Evolutionary conservation across 2,797 vertebrate genomes (phyloP), one percentile per base, ranked within the genome.

Genomic region (Leuciscus waleckii): DNA sequence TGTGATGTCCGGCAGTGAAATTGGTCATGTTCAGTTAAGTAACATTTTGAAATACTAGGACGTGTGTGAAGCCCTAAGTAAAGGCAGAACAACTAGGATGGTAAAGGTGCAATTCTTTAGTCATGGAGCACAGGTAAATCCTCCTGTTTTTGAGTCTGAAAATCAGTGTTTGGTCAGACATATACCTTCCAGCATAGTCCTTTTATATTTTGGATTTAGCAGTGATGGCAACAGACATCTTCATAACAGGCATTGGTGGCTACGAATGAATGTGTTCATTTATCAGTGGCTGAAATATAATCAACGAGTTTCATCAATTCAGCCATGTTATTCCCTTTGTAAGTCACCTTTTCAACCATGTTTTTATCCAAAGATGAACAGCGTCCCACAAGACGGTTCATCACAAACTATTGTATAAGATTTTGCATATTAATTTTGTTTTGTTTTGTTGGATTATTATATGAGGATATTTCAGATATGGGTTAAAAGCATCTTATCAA

Each of bases 211-310:
- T 43, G 26, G 7, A 37, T 80, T 80, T 68, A 14, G 63, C 54
- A 46, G 7, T 63, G 54, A 73, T 23, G 1, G 21, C 21, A 56
- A 56, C n/a, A 26, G 26, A 29, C 39, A 8, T 54, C 49, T 69
- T 58, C n/a, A 39, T n/a, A 43, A 43, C 37, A 17, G 21, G 26
- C 41, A 70, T 41, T 73, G 54, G 41, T 32, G 32, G 51, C 29
- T 68, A 51, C 41, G 4, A 39, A 49, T 70, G 29, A 73, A 63
- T 43, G 19, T 37, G 56, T 19, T 78, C 37, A 49, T 54, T 85
- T 19, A 63, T 82, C n/a, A 87, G 61, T 49, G 54, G 51, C 43
- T 65, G 70, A 75, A 69, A 43, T 46, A 79, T 83, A 81, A 86
- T 85, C 70, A 63, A 39, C 26, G 0, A 32, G 17, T 54, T 54